A percentile compares a stretch with the other conserved stretches of the same genome.
Conservation (phyloP, 1,140 invertebrate genomes). For the Galleria mellonella region DNA sequence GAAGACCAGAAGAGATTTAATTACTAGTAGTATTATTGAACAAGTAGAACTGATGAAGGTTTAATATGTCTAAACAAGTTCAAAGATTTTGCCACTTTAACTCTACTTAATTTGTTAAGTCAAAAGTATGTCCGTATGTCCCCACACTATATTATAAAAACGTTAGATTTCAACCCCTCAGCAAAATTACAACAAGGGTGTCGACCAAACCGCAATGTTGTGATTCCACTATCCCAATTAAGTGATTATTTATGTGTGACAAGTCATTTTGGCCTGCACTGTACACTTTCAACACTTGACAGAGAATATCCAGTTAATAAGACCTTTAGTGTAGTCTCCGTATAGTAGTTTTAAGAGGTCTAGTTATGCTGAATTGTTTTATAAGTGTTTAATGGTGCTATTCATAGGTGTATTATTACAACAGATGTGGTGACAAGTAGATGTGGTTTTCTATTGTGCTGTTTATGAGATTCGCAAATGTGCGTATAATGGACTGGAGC, state of each 20-base stretch:
- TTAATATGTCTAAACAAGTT: too few species aligned
- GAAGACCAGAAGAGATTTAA: too few species aligned
- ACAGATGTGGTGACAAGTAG: slow-evolving; percentile 54
- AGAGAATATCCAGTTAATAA: slow-evolving; percentile 3
- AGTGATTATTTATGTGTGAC: slow-evolving; percentile 61
- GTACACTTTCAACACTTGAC: slow-evolving; percentile 26
- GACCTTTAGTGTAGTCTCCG: slow-evolving; percentile 4
- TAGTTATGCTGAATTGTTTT: slow-evolving; percentile 9
- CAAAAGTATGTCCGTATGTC: neutral
- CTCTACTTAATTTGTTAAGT: neutral
- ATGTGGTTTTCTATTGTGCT: slow-evolving; percentile 17
- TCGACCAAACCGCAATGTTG: slow-evolving; percentile 31
- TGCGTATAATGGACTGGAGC: slow-evolving; percentile 26
- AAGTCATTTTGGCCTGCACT: slow-evolving; percentile 24
- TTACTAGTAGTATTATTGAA: too few species aligned
- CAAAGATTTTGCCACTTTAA: too few species aligned
- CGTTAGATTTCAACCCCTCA: too few species aligned
- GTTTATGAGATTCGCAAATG: slow-evolving; percentile 41
- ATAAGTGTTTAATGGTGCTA: slow-evolving; percentile 8
- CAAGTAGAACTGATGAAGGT: too few species aligned
- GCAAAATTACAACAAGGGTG: slow-evolving; percentile 1
- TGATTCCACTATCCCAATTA: slow-evolving; percentile 46
- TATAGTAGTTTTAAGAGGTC: slow-evolving; percentile 7
- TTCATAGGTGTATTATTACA: neutral
- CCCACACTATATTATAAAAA: neutral